Base-by-base conservation (phyloP, 2,797 vertebrate species). In the Hydrophis major region DNA sequence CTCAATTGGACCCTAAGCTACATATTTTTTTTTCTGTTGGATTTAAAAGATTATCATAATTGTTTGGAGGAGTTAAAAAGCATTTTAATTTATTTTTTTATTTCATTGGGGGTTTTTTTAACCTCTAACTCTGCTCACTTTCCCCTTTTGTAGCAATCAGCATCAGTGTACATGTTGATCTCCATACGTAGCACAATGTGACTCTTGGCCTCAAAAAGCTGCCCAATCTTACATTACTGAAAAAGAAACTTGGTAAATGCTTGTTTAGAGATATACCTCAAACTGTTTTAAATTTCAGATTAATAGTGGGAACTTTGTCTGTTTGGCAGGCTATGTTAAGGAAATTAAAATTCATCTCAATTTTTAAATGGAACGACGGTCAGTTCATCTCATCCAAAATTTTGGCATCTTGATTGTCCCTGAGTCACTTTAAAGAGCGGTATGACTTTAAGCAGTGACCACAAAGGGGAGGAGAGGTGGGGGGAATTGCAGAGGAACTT, bases 401-500 rank as follows among this genome's bases (percentile, higher is more conserved):
- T 57, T 20, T 86, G 0, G 93, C 91, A 32, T 25, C 95, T 0
- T 7, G 2, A 7, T 83, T 93, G 92, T 95, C 95, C 74, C 92
- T 86, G 93, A 94, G 95, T 91, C 18, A 66, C 78, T 60, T 60
- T 88, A 93, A 87, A 86, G 2, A 93, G 92, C 94, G 78, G 53
- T 95, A 96, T 94, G 89, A 83, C 96, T 96, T 96, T 93, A 96
- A 97, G 42, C 63, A 89, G 96, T 12, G 42, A 96, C 37, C 25
- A 91, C 89, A 91, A 47, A 87, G 28, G 95, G 95, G 14, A 50
- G 14, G 32, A 96, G 95, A 94, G 94, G 92, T 93, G 92, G 94
- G 96, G 95, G 95, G 93, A 59, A 91, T 96, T 95, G 94, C 93
- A 93, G 94, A 94, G 92, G 66, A 6, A 97, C 97, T 97, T 97